Conservation (phyloP, 2,888 invertebrate genomes). For the Augochlorella aurata region DNA sequence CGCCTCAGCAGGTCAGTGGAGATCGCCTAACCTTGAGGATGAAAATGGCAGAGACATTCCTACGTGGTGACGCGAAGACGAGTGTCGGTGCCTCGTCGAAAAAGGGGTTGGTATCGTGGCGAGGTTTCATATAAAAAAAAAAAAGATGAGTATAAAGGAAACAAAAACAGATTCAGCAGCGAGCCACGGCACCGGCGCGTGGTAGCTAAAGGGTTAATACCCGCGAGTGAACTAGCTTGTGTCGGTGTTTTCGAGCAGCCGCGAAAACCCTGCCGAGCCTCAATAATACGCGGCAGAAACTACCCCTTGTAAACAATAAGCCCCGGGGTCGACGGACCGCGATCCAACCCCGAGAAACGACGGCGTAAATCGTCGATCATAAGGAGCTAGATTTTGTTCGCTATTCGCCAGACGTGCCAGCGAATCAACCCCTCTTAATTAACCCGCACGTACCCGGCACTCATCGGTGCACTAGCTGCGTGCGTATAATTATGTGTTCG, state of each 20-base stretch:
- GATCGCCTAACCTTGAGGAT: not conserved
- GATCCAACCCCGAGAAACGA: not conserved
- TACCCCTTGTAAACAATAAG: slow-evolving; percentile 12
- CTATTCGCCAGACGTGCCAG: not conserved
- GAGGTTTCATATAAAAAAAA: not conserved
- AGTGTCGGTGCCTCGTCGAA: not conserved
- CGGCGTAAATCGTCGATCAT: not conserved
- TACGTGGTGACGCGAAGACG: not conserved
- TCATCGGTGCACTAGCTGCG: not conserved
- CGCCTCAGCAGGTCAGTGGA: not conserved
- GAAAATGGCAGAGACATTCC: not conserved
- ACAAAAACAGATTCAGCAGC: no score
- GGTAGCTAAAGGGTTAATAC: not conserved
- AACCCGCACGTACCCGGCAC: not conserved
- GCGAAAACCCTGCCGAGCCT: slow-evolving; percentile 2
- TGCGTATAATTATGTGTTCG: slow-evolving; percentile 1
- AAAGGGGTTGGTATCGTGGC: not conserved
- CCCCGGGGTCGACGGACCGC: slow-evolving; percentile 1
- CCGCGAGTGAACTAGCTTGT: slow-evolving; percentile 4
- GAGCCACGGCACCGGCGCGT: no score
- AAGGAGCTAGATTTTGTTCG: not conserved
- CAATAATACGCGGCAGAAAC: slow-evolving; percentile 1
- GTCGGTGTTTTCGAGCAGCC: not conserved
- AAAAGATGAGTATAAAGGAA: no score
- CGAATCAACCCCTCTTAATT: slow-evolving; percentile 1